Evolutionary conservation across 2,888 invertebrate species (phyloP).

Genomic region (Lochmaea capreae): DNA sequence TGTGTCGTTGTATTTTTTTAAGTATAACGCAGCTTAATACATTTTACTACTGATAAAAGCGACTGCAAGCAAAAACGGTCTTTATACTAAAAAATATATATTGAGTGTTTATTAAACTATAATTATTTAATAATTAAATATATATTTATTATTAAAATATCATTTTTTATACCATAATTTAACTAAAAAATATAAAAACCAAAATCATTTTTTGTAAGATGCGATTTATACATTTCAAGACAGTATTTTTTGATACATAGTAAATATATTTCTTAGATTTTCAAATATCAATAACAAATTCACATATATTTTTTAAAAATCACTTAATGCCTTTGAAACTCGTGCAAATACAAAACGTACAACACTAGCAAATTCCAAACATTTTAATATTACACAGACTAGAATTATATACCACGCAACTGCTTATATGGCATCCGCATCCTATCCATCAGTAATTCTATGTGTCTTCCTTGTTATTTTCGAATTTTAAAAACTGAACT

Average conservation of each 20-base stretch:
- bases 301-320: no score
- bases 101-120: background rate
- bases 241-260: background rate
- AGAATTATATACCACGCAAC: no score
- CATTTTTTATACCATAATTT: background rate
- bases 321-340: no score
- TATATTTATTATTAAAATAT: background rate
- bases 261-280: background rate
- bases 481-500: no score
- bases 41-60: background rate
- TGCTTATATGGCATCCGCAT: no score
- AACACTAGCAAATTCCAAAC: no score
- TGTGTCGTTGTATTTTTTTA: conserved; percentile 3
- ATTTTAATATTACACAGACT: no score
- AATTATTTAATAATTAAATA: background rate
- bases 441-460: no score
- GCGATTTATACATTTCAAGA: background rate
- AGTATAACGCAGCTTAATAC: background rate
- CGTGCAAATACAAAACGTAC: no score
- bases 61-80: conserved; percentile 3
- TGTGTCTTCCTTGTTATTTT: no score
- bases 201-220: background rate
- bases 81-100: background rate
- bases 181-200: background rate
- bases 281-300: background rate